A percentile compares a stretch with the other conserved stretches of the same genome.
These are phyloP conservation scores for Prunella fulvescens DNA, from an alignment of 2,113 vertebrate genomes.

Conservation along the genomic window DNA sequence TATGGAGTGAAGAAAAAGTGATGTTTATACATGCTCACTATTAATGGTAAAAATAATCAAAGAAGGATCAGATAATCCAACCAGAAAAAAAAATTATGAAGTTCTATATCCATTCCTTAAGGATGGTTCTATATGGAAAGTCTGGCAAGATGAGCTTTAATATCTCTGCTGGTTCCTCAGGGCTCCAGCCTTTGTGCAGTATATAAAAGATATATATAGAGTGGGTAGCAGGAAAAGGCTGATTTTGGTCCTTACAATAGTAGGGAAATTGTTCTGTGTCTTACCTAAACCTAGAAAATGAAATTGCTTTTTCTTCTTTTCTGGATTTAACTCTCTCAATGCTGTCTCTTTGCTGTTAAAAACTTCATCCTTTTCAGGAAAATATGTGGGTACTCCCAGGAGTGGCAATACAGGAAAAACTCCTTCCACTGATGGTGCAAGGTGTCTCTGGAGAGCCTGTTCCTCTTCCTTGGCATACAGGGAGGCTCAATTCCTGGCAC, in stretches of 20 bases:
- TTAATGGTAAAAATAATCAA: neutral
- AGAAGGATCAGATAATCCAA: neutral
- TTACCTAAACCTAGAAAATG: neutral
- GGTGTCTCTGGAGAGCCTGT: neutral
- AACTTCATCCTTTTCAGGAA: neutral
- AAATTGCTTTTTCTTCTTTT: neutral
- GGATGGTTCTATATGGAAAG: neutral
- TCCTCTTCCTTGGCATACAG: neutral
- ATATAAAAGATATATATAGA: no score
- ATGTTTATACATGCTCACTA: neutral
- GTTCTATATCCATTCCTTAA: neutral
- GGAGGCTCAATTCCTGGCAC: neutral
- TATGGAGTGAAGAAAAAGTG: neutral
- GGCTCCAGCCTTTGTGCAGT: neutral
- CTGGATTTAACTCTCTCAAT: neutral
- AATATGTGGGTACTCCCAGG: neutral
- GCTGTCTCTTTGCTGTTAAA: neutral
- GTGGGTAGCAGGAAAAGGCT: neutral
- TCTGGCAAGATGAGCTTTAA: neutral
- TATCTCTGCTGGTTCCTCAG: neutral
- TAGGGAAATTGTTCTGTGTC: neutral
- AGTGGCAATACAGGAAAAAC: neutral
- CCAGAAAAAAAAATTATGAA: fast-evolving
- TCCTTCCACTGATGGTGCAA: neutral
- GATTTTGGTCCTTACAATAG: neutral